Percentiles rank a stretch among this genome's conserved stretches.
These are phyloP conservation scores for Pelochelys cantorii DNA, from an alignment of 2,797 vertebrate species.

Conservation along the genomic window DNA sequence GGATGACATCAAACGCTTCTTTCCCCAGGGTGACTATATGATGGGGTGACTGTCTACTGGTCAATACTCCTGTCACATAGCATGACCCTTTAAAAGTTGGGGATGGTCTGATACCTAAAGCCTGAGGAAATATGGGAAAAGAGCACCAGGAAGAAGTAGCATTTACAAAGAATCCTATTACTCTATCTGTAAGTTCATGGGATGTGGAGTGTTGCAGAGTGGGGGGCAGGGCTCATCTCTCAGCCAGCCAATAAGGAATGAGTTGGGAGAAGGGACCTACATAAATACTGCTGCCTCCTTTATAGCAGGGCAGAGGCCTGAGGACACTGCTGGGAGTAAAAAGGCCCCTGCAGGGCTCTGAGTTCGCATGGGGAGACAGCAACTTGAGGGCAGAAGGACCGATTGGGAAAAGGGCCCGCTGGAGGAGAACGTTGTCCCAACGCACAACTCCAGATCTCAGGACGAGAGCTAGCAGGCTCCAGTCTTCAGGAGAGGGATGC, in stretches of 20 bases:
- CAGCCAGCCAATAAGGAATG: neutral
- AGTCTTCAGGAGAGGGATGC: too few species aligned
- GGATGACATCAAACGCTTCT: neutral
- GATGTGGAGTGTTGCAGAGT: too few species aligned
- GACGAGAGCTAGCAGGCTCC: too few species aligned
- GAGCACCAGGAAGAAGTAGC: too few species aligned
- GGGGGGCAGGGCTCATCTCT: neutral
- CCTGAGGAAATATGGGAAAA: too few species aligned
- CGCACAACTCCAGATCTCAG: neutral
- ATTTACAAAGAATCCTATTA: neutral
- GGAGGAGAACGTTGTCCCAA: neutral
- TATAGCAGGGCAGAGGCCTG: neutral
- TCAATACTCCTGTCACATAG: too few species aligned
- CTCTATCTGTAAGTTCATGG: neutral
- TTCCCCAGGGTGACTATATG: neutral
- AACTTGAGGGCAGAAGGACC: neutral
- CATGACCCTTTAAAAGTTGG: too few species aligned
- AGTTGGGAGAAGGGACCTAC: too few species aligned
- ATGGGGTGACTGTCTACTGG: too few species aligned
- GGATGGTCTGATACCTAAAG: too few species aligned
- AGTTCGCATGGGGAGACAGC: neutral
- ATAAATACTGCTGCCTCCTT: neutral
- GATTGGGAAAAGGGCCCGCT: neutral
- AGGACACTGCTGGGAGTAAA: neutral
- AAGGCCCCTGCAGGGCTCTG: neutral